Evolutionary conservation across 2,113 vertebrate genomes (phyloP), one percentile per base, ranked within the genome.

Genomic region (Hippocampus zosterae): DNA sequence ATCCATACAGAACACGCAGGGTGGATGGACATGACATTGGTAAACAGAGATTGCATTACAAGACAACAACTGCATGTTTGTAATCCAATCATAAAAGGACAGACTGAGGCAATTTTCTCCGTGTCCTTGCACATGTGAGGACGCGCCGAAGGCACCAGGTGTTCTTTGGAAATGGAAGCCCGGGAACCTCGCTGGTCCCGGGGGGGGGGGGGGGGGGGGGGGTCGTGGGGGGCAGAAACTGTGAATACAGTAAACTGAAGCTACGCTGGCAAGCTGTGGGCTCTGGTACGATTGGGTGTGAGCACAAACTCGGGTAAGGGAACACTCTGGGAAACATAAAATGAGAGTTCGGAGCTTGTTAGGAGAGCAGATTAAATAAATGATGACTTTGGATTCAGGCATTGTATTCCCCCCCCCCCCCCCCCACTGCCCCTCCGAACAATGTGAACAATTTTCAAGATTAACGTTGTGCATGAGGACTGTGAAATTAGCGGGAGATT

Each of bases 311-410:
- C 85, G 87, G 71, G 2, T 7, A 15, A 81, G 82, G 80, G 86
- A 80, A 84, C 90, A 44, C 42, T 12, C 42, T 88, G 88, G 73
- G 91, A 88, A 87, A 89, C 87, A 82, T 89, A 89, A 90, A 89
- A 78, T 85, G 41, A 91, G 81, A 91, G 88, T 92, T 88, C 84
- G 89, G 88, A 88, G 89, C 91, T 92, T 92, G 91, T 91, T 92
- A 91, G 87, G 86, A 82, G 85, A 91, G 85, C 84, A 90, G 90
- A 93, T 93, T 92, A 92, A 92, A 93, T 93, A 92, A 92, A 92
- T 92, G 91, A 93, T 91, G 91, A 91, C 90, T 93, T 89, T 84
- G 88, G 81, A 88, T 88, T 90, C 85, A 72, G 79, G 84, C 88
- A 82, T 89, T 87, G 83, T 74, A 89, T 90, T 91, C 76, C 81